These are phyloP conservation scores for Gobius niger DNA, from an alignment of 2,113 vertebrate genomes.

Conservation along the genomic window DNA sequence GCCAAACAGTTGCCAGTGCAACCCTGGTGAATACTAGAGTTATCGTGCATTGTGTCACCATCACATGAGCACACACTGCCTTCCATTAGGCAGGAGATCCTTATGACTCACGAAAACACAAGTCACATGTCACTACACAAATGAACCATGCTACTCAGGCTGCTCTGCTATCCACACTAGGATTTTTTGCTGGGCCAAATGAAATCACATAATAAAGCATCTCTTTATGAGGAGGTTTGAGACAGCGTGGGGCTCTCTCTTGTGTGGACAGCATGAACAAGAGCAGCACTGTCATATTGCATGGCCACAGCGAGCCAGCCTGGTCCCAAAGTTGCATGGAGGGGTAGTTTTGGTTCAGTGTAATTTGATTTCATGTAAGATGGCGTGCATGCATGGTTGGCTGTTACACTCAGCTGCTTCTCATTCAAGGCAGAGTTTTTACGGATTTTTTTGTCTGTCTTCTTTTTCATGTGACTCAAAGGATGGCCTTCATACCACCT, in stretches of 20 bases:
- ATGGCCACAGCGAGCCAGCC: slow-evolving; percentile 47
- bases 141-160: slow-evolving; percentile 68
- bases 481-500: slow-evolving; percentile 45
- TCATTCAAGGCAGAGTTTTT: slow-evolving; percentile 46
- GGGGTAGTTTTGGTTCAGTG: slow-evolving; percentile 58
- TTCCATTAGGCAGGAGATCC: slow-evolving; percentile 77
- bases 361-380: slow-evolving; percentile 72
- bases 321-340: slow-evolving; percentile 61
- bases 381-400: slow-evolving; percentile 58
- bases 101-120: slow-evolving; percentile 78
- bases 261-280: slow-evolving; percentile 56
- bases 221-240: slow-evolving; percentile 65
- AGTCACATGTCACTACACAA: slow-evolving; percentile 80
- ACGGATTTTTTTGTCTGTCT: slow-evolving; percentile 15
- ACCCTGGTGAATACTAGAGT: slow-evolving; percentile 61
- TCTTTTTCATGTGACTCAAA: slow-evolving; percentile 45
- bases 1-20: slow-evolving; percentile 59
- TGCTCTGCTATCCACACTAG: slow-evolving; percentile 57
- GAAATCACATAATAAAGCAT: slow-evolving; percentile 73
- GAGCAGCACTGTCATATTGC: slow-evolving; percentile 63
- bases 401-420: slow-evolving; percentile 55
- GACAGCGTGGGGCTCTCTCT: slow-evolving; percentile 58
- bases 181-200: slow-evolving; percentile 61
- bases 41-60: slow-evolving; percentile 70
- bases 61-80: slow-evolving; percentile 77